These are phyloP conservation scores for Cataglyphis rosenhaueri DNA, from an alignment of 2,888 invertebrate genomes.

Conservation along the genomic window DNA sequence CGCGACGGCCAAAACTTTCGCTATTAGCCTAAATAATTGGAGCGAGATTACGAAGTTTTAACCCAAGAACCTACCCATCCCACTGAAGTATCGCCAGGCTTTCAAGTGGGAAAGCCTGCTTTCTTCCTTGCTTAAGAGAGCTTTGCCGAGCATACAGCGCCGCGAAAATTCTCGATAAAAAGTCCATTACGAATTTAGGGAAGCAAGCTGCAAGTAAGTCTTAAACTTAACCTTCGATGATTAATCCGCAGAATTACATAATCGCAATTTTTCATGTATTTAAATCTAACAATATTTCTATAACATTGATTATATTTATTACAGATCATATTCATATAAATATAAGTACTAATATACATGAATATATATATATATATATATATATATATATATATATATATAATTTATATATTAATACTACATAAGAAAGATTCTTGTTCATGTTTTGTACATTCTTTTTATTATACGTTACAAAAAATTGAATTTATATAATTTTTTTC, in stretches of 20 bases:
- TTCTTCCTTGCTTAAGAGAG: slow-evolving; percentile 39
- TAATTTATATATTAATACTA: background rate
- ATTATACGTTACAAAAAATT: background rate
- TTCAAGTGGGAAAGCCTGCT: slow-evolving; percentile 32
- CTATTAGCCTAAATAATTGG: slow-evolving; percentile 69
- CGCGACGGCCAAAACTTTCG: slow-evolving; percentile 64
- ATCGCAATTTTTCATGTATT: background rate
- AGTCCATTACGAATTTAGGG: slow-evolving; percentile 40
- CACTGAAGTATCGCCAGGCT: slow-evolving; percentile 36
- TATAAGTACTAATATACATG: background rate
- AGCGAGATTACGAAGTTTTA: slow-evolving; percentile 62
- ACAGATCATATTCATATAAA: background rate
- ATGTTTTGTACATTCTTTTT: background rate
- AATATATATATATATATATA: background rate
- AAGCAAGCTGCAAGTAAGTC: slow-evolving; percentile 4
- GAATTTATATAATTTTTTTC: background rate
- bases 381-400: background rate
- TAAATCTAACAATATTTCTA: background rate
- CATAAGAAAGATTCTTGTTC: background rate
- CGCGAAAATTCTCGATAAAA: slow-evolving; percentile 46
- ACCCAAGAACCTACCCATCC: slow-evolving; percentile 48
- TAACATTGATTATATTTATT: background rate
- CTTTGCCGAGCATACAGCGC: slow-evolving; percentile 12
- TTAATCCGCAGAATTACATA: slow-evolving; percentile 14
- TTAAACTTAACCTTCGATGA: slow-evolving; percentile 24